Percentiles rank a stretch among this genome's conserved stretches.
These are phyloP conservation scores for Taxidea taxus DNA, from an alignment of 2,113 vertebrate genomes.

Conservation along the genomic window DNA sequence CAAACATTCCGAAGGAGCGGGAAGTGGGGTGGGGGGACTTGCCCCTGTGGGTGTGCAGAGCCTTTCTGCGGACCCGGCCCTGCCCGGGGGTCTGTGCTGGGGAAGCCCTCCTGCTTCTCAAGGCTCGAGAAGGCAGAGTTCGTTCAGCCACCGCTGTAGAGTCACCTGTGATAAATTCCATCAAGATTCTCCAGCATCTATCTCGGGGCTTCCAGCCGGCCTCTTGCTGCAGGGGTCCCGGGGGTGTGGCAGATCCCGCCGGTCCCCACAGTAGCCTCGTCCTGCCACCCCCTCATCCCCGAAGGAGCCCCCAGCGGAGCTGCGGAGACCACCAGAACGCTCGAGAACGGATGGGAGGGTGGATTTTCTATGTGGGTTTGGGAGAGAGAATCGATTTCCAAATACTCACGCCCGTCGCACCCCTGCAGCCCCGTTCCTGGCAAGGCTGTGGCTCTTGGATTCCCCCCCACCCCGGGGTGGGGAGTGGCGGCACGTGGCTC, in stretches of 20 bases:
- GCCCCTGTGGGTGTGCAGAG: background rate
- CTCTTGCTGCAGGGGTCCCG: background rate
- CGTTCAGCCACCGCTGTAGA: background rate
- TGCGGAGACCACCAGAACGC: background rate
- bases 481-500: background rate
- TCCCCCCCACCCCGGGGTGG: background rate
- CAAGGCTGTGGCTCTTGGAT: background rate
- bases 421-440: background rate
- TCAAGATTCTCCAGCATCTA: background rate
- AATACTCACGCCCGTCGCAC: background rate
- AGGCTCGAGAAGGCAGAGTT: background rate
- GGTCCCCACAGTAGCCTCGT: background rate
- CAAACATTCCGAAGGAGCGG: background rate
- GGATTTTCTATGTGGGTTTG: slow-evolving; percentile 1
- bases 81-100: rapidly evolving
- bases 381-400: slow-evolving; percentile 34
- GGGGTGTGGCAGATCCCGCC: background rate
- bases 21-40: rapidly evolving
- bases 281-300: rapidly evolving
- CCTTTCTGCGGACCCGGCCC: background rate
- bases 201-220: background rate
- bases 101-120: background rate
- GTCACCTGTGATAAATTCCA: background rate
- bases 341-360: background rate
- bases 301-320: background rate